Evolutionary conservation across 2,888 invertebrate genomes (phyloP).

Genomic region (Pristionchus maxplancki): DNA sequence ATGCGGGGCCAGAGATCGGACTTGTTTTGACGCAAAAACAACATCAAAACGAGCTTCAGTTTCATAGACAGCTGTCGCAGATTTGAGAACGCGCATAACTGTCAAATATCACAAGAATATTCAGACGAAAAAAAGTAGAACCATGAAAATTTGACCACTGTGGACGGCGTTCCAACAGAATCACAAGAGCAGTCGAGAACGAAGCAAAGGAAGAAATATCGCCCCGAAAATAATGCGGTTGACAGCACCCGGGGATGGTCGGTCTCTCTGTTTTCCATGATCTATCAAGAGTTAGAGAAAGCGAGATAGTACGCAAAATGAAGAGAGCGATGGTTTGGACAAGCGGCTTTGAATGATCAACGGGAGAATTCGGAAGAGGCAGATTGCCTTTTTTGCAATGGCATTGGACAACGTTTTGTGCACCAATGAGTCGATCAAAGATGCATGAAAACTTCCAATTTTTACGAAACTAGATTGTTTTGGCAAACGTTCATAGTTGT

Average conservation of each 20-base stretch:
- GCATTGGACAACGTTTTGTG: background rate
- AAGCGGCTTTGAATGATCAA: slow-evolving; percentile 38
- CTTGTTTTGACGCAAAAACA: background rate
- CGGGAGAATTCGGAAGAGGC: background rate
- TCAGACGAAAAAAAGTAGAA: too few relatives aligned
- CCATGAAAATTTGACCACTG: too few relatives aligned
- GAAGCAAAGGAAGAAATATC: background rate
- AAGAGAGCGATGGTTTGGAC: slow-evolving; percentile 26
- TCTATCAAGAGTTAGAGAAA: background rate
- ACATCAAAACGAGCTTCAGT: background rate
- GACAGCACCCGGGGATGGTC: background rate
- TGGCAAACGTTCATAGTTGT: too few relatives aligned
- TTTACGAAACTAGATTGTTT: too few relatives aligned
- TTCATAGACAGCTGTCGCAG: background rate
- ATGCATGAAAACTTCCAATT: too few relatives aligned
- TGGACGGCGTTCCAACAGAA: background rate
- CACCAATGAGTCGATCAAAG: too few relatives aligned
- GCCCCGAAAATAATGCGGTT: background rate
- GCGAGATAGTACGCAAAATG: background rate
- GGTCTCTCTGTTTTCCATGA: too few relatives aligned
- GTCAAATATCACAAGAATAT: too few relatives aligned
- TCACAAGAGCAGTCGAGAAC: background rate
- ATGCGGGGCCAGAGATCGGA: background rate
- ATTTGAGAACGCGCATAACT: too few relatives aligned
- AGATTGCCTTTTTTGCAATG: background rate